Conservation (phyloP, 2,888 invertebrate species). For the Rotaria macrura region DNA sequence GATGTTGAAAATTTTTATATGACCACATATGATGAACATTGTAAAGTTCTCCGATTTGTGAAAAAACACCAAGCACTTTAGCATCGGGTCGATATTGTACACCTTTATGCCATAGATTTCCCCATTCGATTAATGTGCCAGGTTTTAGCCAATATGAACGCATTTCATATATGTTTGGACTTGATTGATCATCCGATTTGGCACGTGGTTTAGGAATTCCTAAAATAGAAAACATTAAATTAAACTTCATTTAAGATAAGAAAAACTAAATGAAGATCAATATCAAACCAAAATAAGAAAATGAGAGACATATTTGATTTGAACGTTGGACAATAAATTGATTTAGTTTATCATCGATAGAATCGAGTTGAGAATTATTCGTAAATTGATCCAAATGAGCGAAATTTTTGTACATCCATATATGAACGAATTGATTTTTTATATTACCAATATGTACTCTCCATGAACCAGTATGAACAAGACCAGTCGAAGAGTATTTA, state of each 20-base stretch:
- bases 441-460: neutral
- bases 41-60: slow-evolving; percentile 31
- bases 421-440: slow-evolving; percentile 21
- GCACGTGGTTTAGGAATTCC: neutral
- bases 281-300: slow-evolving; percentile 26
- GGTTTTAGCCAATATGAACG: slow-evolving; percentile 29
- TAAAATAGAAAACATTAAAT: neutral
- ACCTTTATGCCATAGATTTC: slow-evolving; percentile 31
- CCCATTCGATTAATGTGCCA: slow-evolving; percentile 33
- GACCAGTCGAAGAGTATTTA: neutral
- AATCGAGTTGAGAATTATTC: neutral
- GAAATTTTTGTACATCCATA: slow-evolving; percentile 31
- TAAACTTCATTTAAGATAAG: neutral
- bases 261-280: neutral
- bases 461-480: neutral
- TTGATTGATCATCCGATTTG: neutral
- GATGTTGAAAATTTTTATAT: slow-evolving; percentile 22
- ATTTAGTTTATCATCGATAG: neutral
- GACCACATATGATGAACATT: slow-evolving; percentile 33
- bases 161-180: slow-evolving; percentile 32
- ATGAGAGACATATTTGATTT: slow-evolving; percentile 29
- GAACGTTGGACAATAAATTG: slow-evolving; percentile 15
- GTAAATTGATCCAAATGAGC: slow-evolving; percentile 3
- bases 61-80: slow-evolving; percentile 30
- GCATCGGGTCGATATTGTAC: slow-evolving; percentile 28